Evolutionary conservation across 1,140 invertebrate genomes (phyloP).

Genomic region (Drosophila malerkotliana): DNA sequence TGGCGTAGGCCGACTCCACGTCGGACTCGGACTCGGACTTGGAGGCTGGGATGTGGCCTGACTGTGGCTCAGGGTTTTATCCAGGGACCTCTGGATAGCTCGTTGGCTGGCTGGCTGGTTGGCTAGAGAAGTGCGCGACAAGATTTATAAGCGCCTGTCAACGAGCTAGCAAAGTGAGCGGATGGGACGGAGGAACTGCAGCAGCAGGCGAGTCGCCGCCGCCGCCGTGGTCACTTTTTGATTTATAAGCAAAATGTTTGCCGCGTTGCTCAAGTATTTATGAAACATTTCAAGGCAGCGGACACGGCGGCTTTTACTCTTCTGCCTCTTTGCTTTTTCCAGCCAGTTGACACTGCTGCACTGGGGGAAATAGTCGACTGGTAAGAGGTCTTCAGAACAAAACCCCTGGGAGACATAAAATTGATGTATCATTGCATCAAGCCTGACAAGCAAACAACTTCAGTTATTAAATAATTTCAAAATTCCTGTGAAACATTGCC

Average conservation of each 20-base stretch:
- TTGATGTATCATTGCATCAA: background rate
- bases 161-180: conserved; percentile 45
- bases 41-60: conserved; percentile 16
- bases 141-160: conserved; percentile 82
- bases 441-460: background rate
- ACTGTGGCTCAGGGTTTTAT: background rate
- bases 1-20: conserved; percentile 44
- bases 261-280: conserved; percentile 72
- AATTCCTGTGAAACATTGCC: background rate
- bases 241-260: conserved; percentile 81
- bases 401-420: no score
- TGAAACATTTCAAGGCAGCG: conserved; percentile 78
- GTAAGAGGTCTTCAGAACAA: no score
- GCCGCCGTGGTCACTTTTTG: conserved; percentile 75
- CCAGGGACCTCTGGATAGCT: conserved; percentile 20
- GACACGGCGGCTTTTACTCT: conserved; percentile 52
- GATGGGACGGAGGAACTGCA: conserved; percentile 37
- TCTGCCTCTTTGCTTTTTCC: conserved; percentile 46
- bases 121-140: conserved; percentile 69
- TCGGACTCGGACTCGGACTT: conserved; percentile 8
- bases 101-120: background rate
- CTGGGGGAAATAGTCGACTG: background rate
- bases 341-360: conserved; percentile 68
- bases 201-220: conserved; percentile 40
- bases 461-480: background rate